Evolutionary conservation across 2,888 invertebrate genomes (phyloP), one percentile per base, ranked within the genome.

Genomic region (Pimpla rufipes): DNA sequence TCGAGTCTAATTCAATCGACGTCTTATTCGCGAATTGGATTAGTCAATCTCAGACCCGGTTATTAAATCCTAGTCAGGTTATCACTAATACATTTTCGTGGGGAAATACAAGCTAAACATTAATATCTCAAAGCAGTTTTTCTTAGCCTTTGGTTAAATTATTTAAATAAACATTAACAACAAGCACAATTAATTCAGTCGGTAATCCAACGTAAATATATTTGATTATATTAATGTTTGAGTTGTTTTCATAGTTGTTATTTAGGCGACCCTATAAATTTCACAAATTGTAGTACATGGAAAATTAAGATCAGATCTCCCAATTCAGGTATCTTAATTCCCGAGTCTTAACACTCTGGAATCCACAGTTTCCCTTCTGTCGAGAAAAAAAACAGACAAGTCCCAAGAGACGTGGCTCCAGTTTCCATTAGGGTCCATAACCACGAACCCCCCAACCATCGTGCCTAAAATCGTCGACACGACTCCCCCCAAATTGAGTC

Each of bases 401-500:
- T 52, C 40, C 10, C 10, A 7, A 23, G 55, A 55, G 55, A 52
- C 7, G 10, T 57, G 18, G 59, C 8, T 71, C n/a, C 18, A 62
- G 18, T 71, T 62, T 78, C 64, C 64, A 78, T 71, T 78, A 42
- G 64, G 10, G 16, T 55, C 40, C 16, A 29, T 29, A 42, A 35
- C 42, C 45, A 42, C 52, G 52, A 42, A 35, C 37, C 37, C 29
- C 35, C 40, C 70, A 13, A 52, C 62, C 23, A 52, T 45, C 21
- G 29, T 29, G 4, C n/a, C 21, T 21, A n/a, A 6, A 42, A 37
- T 37, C 18, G 5, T 29, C 4, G 18, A 21, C 16, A 45, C 29
- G 16, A 29, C 45, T 45, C 42, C 52, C 42, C 45, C 29, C 66
- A 37, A 79, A 73, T 79, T 55, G 66, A 73, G 70, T 71, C 35